phyloP scores from a whole-genome alignment of 1,140 invertebrate genomes.

The Drosophila kohkoa region DNA sequence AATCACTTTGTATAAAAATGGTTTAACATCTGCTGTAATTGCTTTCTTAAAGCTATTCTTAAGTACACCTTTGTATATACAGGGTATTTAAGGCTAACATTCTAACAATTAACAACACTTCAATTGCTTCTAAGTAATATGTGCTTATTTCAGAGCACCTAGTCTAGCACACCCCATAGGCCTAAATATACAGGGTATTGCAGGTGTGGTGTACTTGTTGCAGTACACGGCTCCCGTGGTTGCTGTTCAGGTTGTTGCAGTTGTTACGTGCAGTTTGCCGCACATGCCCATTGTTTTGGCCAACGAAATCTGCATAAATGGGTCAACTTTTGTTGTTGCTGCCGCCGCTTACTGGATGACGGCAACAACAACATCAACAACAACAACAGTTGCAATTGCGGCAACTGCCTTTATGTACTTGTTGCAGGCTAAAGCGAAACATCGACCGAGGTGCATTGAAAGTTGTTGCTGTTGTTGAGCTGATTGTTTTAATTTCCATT shows the following conservation, averaged over 20 bases:
- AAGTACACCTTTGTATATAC: no score
- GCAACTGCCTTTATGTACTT: constrained; percentile 67
- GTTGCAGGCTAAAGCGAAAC: constrained; percentile 42
- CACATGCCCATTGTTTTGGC: constrained; percentile 63
- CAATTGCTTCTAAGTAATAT: no score
- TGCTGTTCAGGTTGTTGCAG: constrained; percentile 14
- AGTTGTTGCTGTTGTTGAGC: constrained; percentile 17
- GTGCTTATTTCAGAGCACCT: no score
- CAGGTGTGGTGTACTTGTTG: constrained; percentile 60
- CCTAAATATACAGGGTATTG: constrained; percentile 34
- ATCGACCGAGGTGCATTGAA: constrained; percentile 50
- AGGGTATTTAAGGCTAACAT: no score
- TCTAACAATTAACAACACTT: no score
- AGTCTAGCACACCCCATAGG: neutral
- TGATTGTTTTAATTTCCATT: neutral
- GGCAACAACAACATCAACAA: constrained; percentile 1
- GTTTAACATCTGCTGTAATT: no score
- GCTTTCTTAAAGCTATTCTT: no score
- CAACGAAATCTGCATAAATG: constrained; percentile 76
- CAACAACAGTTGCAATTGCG: constrained; percentile 24
- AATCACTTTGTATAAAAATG: no score
- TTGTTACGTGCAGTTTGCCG: constrained; percentile 29
- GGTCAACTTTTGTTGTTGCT: constrained; percentile 53
- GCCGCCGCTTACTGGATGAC: no score
- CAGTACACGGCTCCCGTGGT: constrained; percentile 46